Conservation (phyloP, 2,113 vertebrate species). For the Riparia riparia region DNA sequence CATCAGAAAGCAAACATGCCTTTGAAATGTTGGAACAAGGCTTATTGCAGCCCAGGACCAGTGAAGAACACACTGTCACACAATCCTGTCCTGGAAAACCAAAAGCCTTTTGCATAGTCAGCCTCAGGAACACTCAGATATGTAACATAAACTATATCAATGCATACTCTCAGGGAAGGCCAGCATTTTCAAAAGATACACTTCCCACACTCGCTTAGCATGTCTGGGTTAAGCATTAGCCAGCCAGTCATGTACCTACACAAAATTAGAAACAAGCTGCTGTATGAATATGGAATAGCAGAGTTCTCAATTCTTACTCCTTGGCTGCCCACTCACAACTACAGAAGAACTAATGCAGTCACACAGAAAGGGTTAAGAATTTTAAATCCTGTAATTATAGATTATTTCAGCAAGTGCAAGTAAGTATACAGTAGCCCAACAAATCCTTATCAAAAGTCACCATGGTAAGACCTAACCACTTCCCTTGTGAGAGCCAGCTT, state of each 20-base stretch:
- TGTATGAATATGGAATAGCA: background rate
- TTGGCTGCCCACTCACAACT: background rate
- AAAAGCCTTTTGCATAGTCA: background rate
- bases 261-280: background rate
- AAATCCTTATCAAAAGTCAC: slow-evolving; percentile 18
- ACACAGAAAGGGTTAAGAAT: background rate
- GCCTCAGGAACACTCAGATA: background rate
- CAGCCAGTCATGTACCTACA: background rate
- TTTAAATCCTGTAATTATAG: background rate
- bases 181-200: background rate
- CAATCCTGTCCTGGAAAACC: background rate
- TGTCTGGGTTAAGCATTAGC: background rate
- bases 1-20: background rate
- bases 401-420: background rate
- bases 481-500: slow-evolving; percentile 30
- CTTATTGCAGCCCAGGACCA: background rate
- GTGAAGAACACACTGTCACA: background rate
- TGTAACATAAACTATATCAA: background rate
- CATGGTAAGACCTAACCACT: slow-evolving; percentile 8
- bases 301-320: background rate
- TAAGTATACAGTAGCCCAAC: background rate
- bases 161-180: background rate
- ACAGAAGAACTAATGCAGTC: background rate
- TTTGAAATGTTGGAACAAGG: background rate
- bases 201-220: background rate